Percentiles rank a stretch among this genome's conserved stretches.
Conservation (phyloP, 1,140 invertebrate species). For the Trissolcus basalis region DNA sequence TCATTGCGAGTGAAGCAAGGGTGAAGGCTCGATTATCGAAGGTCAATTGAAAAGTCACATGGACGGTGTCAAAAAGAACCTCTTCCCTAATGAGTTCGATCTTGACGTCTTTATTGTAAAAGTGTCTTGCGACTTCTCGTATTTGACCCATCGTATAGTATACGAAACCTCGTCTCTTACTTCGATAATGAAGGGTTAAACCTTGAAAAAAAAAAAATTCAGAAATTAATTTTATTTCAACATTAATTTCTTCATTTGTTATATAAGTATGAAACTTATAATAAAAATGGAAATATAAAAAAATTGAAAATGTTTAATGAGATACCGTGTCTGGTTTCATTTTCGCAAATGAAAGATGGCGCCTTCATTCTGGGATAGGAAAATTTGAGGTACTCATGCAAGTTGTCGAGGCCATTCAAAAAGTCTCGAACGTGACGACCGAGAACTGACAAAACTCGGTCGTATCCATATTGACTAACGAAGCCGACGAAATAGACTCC, state of each 20-base stretch:
- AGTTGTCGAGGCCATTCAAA: constrained; percentile 95
- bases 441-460: constrained; percentile 90
- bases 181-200: constrained; percentile 94
- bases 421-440: constrained; percentile 96
- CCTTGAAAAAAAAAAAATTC: constrained; percentile 76
- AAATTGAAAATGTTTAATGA: neutral
- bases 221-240: neutral
- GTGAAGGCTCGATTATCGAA: constrained; percentile 96
- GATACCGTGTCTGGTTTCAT: constrained; percentile 86
- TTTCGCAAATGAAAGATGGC: constrained; percentile 97
- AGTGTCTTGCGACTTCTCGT: constrained; percentile 90
- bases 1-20: constrained; percentile 86
- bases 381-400: constrained; percentile 98
- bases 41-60: constrained; percentile 93
- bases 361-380: constrained; percentile 95
- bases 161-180: constrained; percentile 93
- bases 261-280: too few relatives aligned
- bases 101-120: constrained; percentile 94
- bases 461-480: constrained; percentile 96
- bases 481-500: constrained; percentile 93
- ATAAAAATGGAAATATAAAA: too few relatives aligned
- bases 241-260: too few relatives aligned
- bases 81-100: constrained; percentile 93
- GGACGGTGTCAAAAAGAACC: constrained; percentile 90
- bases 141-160: constrained; percentile 99